Evolutionary conservation across 37 sponge, comb jelly and placozoan genomes (phyloP).

Genomic region (Hexactinellida sp.): DNA sequence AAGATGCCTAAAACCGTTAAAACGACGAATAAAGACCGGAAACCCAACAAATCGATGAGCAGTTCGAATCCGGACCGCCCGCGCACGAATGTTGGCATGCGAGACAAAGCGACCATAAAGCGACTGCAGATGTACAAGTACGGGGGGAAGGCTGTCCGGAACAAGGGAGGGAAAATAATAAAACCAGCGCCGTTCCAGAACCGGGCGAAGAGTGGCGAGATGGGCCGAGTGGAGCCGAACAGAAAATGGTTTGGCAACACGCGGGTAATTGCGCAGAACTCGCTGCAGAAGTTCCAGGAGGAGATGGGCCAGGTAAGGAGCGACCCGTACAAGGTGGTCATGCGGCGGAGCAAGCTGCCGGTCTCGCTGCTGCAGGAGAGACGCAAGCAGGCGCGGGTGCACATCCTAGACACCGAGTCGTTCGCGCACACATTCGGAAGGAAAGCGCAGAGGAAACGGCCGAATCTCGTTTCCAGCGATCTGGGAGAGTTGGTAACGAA

Average conservation of each 20-base stretch:
- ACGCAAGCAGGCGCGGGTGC: conserved; percentile 67
- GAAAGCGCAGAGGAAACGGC: conserved; percentile 73
- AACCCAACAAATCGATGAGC: conserved; percentile 14
- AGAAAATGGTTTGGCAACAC: conserved; percentile 99
- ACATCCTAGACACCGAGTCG: conserved; percentile 82
- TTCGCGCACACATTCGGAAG: conserved; percentile 87
- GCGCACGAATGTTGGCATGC: conserved; percentile 26
- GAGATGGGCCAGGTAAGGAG: conserved; percentile 80
- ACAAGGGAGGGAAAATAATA: conserved; percentile 60
- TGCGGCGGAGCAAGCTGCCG: conserved; percentile 80
- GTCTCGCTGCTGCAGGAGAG: conserved; percentile 79
- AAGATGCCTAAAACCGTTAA: background rate
- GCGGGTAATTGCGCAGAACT: conserved; percentile 61
- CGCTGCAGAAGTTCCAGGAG: conserved; percentile 90
- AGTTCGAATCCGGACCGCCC: conserved; percentile 22
- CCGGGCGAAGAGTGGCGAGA: conserved; percentile 58
- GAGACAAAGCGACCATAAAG: conserved; percentile 83
- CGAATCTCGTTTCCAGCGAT: conserved; percentile 43
- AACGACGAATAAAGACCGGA: background rate
- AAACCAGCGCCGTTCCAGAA: conserved; percentile 81
- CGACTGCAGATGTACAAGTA: conserved; percentile 86
- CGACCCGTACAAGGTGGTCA: conserved; percentile 92
- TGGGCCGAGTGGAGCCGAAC: conserved; percentile 91
- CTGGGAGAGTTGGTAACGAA: conserved; percentile 33
- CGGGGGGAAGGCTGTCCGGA: conserved; percentile 71